A percentile compares a stretch with the other conserved stretches of the same genome.
Evolutionary conservation across 2,797 vertebrate species (phyloP).

Genomic region (Sebastes matsubarae): DNA sequence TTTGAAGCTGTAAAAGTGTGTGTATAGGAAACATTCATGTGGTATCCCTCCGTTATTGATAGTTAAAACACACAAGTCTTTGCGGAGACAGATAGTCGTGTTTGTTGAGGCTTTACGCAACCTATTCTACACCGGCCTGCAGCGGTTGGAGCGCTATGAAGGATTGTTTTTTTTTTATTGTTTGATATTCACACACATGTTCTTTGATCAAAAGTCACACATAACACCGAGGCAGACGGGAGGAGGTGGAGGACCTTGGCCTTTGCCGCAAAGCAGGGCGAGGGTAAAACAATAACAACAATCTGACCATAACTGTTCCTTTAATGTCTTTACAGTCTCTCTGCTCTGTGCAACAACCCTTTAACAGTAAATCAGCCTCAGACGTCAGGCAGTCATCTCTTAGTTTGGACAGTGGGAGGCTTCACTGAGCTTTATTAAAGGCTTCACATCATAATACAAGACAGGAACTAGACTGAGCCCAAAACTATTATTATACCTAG

Average conservation of each 20-base stretch:
- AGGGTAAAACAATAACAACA: not conserved
- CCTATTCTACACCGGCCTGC: not conserved
- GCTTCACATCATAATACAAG: slow-evolving; percentile 15
- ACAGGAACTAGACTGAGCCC: slow-evolving; percentile 8
- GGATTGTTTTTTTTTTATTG: slow-evolving; percentile 16
- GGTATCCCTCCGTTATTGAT: slow-evolving; percentile 14
- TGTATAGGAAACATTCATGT: not conserved
- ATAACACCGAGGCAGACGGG: not conserved
- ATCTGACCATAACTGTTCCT: not conserved
- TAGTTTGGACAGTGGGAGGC: no score
- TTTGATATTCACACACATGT: not conserved
- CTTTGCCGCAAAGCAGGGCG: slow-evolving; percentile 10
- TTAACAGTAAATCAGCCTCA: not conserved
- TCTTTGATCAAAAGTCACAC: slow-evolving; percentile 16
- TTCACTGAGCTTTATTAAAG: slow-evolving; percentile 12
- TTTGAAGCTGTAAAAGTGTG: slow-evolving; percentile 8
- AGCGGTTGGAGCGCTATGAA: not conserved
- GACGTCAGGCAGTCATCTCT: not conserved
- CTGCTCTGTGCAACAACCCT: not conserved
- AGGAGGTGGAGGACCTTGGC: slow-evolving; percentile 30
- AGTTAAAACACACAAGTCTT: slow-evolving; percentile 19
- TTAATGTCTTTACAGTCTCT: not conserved
- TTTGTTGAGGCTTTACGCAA: slow-evolving; percentile 7
- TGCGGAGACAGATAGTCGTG: not conserved
- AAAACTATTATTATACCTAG: slow-evolving; percentile 21